These are phyloP conservation scores for Notarius quadriscutis DNA, from an alignment of 2,113 vertebrate species.

Conservation along the genomic window DNA sequence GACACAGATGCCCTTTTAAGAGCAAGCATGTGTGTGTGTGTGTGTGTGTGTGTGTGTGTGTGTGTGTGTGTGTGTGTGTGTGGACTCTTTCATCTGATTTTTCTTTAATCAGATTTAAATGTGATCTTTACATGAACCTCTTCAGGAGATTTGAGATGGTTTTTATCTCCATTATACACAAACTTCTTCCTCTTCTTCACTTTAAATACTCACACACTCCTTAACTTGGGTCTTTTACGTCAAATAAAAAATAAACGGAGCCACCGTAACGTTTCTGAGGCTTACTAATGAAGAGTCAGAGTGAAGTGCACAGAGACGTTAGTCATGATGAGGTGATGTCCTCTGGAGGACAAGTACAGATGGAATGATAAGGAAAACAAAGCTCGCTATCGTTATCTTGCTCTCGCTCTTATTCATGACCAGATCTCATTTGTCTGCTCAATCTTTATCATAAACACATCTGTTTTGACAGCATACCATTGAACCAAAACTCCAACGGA, in stretches of 20 bases:
- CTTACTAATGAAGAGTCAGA: background rate
- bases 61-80: background rate
- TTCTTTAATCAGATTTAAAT: no score
- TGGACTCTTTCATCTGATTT: background rate
- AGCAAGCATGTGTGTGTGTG: background rate
- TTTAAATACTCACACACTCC: background rate
- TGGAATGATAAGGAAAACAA: background rate
- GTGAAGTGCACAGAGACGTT: background rate
- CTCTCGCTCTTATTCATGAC: background rate
- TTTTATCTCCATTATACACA: background rate
- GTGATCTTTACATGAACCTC: background rate
- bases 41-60: background rate
- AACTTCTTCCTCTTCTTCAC: background rate
- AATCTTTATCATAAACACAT: background rate
- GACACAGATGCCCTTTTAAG: slow-evolving; percentile 10
- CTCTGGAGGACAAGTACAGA: background rate
- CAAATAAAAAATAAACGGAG: background rate
- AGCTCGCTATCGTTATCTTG: background rate
- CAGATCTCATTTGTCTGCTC: background rate
- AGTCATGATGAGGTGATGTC: background rate
- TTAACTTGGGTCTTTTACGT: background rate
- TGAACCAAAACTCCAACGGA: background rate
- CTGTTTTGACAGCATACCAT: background rate
- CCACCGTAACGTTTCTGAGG: background rate
- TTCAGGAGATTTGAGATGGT: background rate